Evolutionary conservation across 2,888 invertebrate species (phyloP).

Genomic region (Ophioninae sp.): DNA sequence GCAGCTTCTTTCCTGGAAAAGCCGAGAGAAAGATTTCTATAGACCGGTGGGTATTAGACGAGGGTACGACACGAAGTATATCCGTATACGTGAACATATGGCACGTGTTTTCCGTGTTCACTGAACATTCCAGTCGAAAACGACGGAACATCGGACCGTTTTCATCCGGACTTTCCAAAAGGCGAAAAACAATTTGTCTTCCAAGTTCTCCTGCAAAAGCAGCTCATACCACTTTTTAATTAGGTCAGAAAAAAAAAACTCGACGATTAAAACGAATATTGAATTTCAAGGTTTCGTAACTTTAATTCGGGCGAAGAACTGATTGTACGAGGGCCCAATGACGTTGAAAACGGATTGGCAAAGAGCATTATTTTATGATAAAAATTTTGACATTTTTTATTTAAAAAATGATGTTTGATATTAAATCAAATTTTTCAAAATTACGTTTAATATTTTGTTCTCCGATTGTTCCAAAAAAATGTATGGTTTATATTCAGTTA

Average conservation of each 20-base stretch:
- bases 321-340: background rate
- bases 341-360: background rate
- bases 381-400: no score
- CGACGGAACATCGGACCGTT: background rate
- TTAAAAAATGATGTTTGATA: no score
- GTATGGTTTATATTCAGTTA: no score
- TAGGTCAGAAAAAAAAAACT: background rate
- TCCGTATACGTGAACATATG: background rate
- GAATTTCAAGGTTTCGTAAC: background rate
- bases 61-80: background rate
- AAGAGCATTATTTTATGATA: background rate
- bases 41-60: background rate
- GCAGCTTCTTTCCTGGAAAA: constrained; percentile 51
- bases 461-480: no score
- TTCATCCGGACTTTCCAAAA: background rate
- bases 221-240: background rate
- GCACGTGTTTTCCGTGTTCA: background rate
- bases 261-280: background rate
- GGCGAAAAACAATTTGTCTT: background rate
- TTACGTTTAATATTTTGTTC: no score
- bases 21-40: constrained; percentile 44
- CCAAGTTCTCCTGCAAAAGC: background rate
- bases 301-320: background rate
- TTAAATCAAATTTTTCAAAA: no score
- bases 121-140: background rate